Evolutionary conservation across 1,140 invertebrate genomes (phyloP), one percentile per base, ranked within the genome.

Genomic region (Berghia stephanieae): DNA sequence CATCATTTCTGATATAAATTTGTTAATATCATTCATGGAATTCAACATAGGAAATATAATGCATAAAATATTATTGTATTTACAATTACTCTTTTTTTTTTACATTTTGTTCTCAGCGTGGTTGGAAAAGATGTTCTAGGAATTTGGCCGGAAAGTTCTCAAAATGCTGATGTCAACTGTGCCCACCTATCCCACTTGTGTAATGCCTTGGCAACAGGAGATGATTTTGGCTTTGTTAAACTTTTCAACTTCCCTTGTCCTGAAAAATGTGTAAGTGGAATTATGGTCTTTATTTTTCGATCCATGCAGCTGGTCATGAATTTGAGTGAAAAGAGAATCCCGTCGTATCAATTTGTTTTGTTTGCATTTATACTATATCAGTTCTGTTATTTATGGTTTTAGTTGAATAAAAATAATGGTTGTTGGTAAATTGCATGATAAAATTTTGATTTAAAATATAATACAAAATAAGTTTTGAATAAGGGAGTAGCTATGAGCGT

Each of bases 181-280:
- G 82, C 86, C 13, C 84, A 88, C 73, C 80, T 89, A 8, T 86
- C 88, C 55, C 84, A 86, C 73, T 76, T 80, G n/a, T 84, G 86
- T 13, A 89, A 83, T 70, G 84, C 85, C n/a, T 69, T 90, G 4
- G 88, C 83, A 16, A 90, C 88, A 27, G 89, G 89, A 21, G 89
- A 90, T 83, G 89, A 90, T 74, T 88, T 83, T 81, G 89, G 89
- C 16, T 82, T 82, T 57, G 88, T 90, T 40, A 90, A 90, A 79
- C 81, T 90, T 24, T 90, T 89, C 75, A 79, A 86, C 6, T 88
- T 89, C 74, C 89, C 89, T 46, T 88, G 87, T 80, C 73, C 81
- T 67, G 83, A 88, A 24, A 87, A 84, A 84, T 83, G 86, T 80
- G 89, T 90, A 83, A 88, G 88, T 83, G 72, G 66, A 21, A n/a